Conservation (phyloP, 2,888 invertebrate species). For the Brachyptera putata region DNA sequence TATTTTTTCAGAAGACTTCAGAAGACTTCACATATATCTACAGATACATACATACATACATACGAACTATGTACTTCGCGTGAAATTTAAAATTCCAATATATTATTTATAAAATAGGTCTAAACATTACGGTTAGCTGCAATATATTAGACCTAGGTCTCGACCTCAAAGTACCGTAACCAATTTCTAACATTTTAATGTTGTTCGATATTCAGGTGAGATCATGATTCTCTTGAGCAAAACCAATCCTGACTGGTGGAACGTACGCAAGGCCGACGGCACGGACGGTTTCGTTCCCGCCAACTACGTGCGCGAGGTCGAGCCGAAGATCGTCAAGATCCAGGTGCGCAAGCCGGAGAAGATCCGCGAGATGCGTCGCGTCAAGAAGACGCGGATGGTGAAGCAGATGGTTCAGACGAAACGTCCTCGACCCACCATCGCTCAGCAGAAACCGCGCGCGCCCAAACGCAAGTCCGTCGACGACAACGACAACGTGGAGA, state of each 20-base stretch:
- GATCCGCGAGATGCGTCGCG: slow-evolving; percentile 75
- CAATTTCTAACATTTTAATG: too few relatives aligned
- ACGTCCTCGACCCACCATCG: slow-evolving; percentile 39
- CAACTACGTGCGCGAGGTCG: slow-evolving; percentile 90
- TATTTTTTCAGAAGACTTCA: too few relatives aligned
- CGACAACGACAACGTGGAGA: slow-evolving; percentile 75
- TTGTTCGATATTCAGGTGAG: slow-evolving; percentile 39
- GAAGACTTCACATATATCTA: too few relatives aligned
- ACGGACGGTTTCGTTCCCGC: slow-evolving; percentile 96
- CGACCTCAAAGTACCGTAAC: too few relatives aligned
- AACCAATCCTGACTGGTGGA: slow-evolving; percentile 99
- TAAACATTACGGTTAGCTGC: too few relatives aligned
- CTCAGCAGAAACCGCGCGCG: slow-evolving; percentile 28
- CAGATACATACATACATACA: too few relatives aligned
- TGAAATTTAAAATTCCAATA: too few relatives aligned
- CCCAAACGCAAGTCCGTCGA: slow-evolving; percentile 44
- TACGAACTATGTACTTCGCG: too few relatives aligned
- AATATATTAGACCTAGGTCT: too few relatives aligned
- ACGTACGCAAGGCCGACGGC: slow-evolving; percentile 87
- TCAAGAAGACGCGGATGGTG: slow-evolving; percentile 85
- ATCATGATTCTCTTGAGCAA: slow-evolving; percentile 89
- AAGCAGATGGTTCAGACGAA: slow-evolving; percentile 80
- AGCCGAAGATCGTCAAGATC: slow-evolving; percentile 73
- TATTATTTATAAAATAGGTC: too few relatives aligned
- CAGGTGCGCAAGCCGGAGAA: slow-evolving; percentile 81